Conservation (phyloP, 2,797 vertebrate species). For the Clarias pachynema region DNA sequence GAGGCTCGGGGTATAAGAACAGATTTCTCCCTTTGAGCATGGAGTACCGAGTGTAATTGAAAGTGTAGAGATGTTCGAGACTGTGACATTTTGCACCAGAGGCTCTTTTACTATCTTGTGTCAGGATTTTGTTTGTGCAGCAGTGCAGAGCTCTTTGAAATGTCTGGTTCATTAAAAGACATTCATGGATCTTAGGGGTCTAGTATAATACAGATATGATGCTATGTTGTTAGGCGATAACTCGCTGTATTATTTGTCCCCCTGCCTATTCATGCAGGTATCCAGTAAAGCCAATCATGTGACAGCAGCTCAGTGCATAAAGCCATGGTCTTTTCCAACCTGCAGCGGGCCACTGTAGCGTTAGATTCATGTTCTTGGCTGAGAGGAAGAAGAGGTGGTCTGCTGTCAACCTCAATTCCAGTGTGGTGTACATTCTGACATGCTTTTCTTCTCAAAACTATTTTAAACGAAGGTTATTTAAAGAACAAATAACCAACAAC, state of each 20-base stretch:
- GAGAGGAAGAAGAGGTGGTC: background rate
- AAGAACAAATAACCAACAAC: background rate
- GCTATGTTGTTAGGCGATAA: background rate
- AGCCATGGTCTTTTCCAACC: background rate
- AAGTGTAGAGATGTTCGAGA: background rate
- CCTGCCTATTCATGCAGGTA: background rate
- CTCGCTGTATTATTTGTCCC: background rate
- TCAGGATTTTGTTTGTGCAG: background rate
- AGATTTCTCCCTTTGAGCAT: slow-evolving; percentile 24
- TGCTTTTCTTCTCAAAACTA: background rate
- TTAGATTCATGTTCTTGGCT: background rate
- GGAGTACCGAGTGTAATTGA: background rate
- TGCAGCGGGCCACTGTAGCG: background rate
- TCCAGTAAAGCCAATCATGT: background rate
- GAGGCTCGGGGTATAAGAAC: background rate
- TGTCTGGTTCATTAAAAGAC: background rate
- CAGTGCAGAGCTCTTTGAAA: background rate
- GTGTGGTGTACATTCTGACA: background rate
- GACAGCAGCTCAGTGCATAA: background rate
- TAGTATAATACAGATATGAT: background rate
- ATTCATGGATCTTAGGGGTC: background rate
- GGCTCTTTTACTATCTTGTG: background rate
- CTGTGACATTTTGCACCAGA: slow-evolving; percentile 21
- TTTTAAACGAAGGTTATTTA: background rate
- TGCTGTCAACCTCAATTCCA: background rate